Base-by-base conservation (phyloP, 2,888 invertebrate genomes). In the Cataglyphis altisquamis region DNA sequence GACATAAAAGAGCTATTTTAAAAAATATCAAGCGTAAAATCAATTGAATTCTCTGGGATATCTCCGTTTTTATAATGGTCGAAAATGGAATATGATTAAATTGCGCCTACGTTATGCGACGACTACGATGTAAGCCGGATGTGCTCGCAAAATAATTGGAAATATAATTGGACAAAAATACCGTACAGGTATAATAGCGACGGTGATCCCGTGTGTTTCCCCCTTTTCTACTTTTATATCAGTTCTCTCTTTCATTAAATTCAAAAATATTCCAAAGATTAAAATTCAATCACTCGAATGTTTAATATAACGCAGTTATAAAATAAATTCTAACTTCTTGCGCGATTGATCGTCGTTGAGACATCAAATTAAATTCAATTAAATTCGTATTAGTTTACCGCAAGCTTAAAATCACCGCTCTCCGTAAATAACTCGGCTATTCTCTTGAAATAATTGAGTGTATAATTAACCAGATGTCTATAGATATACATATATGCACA, bases 321-420 rank as follows among this genome's bases (percentile, higher is more conserved):
- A 67, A 68, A 83, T 83, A 82, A 80, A 85, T 60, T 66, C 32
- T 78, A 83, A 67, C 77, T 48, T 67, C 67, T 60, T 52, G 39
- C 45, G 48, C 48, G 45, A 72, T 78, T 41, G 66, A 82, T 82
- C 57, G 60, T 1, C 52, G 25, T 9, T 25, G 60, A 62, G 48
- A n/a, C 39, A 21, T 32, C 73, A 83, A 89, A 89, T 89, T 85
- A 84, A 88, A 89, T 89, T 89, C 89, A 84, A 88, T 89, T 89
- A 89, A 87, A 88, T 83, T 88, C 84, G 62, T 82, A 66, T 78
- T 83, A 82, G 85, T 89, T 84, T 82, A 83, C 72, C 62, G 12
- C 78, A 81, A 83, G 84, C 55, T 82, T 82, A 86, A 89, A 87
- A 89, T 87, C 73, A 85, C 48, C 68, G 66, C 41, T 66, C 82